A percentile compares a stretch with the other conserved stretches of the same genome.
Conservation (phyloP, 2,797 vertebrate species). For the Falco columbarius region DNA sequence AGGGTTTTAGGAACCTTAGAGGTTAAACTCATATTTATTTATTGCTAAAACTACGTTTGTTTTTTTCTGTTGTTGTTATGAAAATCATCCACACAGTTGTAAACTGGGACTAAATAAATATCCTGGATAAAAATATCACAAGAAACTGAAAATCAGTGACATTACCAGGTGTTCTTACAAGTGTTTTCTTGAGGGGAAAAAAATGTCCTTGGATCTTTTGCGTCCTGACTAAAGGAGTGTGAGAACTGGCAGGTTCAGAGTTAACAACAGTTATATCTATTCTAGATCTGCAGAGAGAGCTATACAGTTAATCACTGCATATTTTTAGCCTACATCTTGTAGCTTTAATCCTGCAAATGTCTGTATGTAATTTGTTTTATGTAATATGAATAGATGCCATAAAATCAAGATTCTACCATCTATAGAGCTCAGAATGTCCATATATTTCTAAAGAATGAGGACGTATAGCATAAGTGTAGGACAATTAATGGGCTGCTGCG, state of each 20-base stretch:
- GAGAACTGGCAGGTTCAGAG: conserved; percentile 28
- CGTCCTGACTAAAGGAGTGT: not conserved
- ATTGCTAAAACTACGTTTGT: not conserved
- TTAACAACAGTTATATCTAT: conserved; percentile 49
- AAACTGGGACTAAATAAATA: not conserved
- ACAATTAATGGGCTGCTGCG: not conserved
- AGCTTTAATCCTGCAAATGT: conserved; percentile 71
- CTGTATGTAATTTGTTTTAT: conserved; percentile 66
- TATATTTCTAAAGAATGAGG: not conserved
- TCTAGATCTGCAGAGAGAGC: conserved; percentile 63
- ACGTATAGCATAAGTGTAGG: not conserved
- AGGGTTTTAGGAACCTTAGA: not conserved
- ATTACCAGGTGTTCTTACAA: not conserved
- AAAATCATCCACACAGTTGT: not conserved
- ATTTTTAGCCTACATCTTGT: conserved; percentile 65
- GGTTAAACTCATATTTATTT: not conserved
- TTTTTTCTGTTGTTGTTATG: not conserved
- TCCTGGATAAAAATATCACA: not conserved
- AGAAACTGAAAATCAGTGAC: not conserved
- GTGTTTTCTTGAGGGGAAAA: not conserved
- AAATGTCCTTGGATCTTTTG: not conserved
- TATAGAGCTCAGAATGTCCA: not conserved
- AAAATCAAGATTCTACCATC: conserved; percentile 37
- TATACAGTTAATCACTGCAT: conserved; percentile 65
- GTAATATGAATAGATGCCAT: conserved; percentile 58